phyloP scores from a whole-genome alignment of 2,113 vertebrate genomes.

The Anhinga anhinga region DNA sequence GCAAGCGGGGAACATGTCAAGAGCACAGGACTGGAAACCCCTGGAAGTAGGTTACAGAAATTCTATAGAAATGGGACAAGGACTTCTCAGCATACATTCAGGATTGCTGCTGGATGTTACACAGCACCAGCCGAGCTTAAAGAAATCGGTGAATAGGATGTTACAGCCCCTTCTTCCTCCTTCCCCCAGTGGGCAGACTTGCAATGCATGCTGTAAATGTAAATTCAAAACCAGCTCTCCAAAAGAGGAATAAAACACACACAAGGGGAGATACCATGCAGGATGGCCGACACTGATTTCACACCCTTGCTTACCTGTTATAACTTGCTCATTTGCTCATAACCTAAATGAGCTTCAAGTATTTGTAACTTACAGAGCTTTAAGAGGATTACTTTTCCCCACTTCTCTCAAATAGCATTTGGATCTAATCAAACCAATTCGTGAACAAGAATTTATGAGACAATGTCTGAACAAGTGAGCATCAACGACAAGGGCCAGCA shows the following conservation, averaged over 20 bases:
- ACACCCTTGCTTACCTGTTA: neutral
- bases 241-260: neutral
- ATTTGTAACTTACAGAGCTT: neutral
- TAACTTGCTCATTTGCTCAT: neutral
- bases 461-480: neutral
- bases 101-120: neutral
- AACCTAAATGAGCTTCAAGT: neutral
- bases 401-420: neutral
- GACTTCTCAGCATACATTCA: neutral
- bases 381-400: neutral
- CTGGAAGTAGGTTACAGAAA: conserved; percentile 32
- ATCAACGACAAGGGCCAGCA: neutral
- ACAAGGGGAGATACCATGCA: neutral
- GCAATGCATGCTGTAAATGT: neutral
- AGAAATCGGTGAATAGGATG: neutral
- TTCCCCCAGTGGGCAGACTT: neutral
- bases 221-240: neutral
- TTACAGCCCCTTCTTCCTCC: neutral
- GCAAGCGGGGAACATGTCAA: neutral
- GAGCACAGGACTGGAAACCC: conserved; percentile 29
- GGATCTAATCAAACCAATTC: neutral
- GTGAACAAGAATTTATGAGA: neutral
- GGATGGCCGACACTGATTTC: neutral
- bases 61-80: conserved; percentile 25
- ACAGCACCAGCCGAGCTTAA: neutral